Percentiles rank a stretch among this genome's conserved stretches.
phyloP scores from a whole-genome alignment of 2,888 invertebrate species.

The Drosophila melanocephala region DNA sequence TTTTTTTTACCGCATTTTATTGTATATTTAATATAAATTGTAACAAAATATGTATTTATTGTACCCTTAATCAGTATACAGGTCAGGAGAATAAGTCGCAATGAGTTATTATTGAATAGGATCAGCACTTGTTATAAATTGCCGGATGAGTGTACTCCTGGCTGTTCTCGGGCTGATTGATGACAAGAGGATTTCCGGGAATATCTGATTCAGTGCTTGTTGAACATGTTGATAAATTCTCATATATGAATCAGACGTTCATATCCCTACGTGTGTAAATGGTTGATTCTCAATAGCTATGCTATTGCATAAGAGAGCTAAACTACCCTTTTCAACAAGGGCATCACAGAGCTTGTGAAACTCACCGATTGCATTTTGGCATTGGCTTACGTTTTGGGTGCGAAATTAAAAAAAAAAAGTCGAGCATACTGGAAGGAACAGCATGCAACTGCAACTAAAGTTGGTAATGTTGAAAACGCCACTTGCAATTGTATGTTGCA shows the following conservation, averaged over 20 bases:
- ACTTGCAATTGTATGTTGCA: slow-evolving; percentile 20
- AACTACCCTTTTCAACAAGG: not conserved
- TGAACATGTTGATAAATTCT: not conserved
- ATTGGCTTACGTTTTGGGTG: slow-evolving; percentile 61
- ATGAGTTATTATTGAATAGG: not conserved
- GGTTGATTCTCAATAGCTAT: not conserved
- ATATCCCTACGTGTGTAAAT: not conserved
- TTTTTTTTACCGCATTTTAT: not conserved
- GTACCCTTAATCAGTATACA: not conserved
- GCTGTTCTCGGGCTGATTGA: not conserved
- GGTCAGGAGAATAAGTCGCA: not conserved
- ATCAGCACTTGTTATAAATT: not conserved
- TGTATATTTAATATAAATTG: not conserved
- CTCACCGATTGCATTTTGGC: slow-evolving; percentile 51
- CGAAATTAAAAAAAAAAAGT: slow-evolving; percentile 73
- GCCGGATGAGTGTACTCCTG: not conserved
- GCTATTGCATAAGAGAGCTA: not conserved
- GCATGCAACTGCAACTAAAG: slow-evolving; percentile 20
- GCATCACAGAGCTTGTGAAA: slow-evolving; percentile 46
- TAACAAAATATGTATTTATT: not conserved
- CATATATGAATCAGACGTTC: not conserved
- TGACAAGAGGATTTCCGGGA: not conserved
- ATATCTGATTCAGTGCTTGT: not conserved
- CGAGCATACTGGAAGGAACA: slow-evolving; percentile 56
- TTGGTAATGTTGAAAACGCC: slow-evolving; percentile 28